Base-by-base conservation (phyloP, 1,140 invertebrate species). In the Drosophila oshimai region DNA sequence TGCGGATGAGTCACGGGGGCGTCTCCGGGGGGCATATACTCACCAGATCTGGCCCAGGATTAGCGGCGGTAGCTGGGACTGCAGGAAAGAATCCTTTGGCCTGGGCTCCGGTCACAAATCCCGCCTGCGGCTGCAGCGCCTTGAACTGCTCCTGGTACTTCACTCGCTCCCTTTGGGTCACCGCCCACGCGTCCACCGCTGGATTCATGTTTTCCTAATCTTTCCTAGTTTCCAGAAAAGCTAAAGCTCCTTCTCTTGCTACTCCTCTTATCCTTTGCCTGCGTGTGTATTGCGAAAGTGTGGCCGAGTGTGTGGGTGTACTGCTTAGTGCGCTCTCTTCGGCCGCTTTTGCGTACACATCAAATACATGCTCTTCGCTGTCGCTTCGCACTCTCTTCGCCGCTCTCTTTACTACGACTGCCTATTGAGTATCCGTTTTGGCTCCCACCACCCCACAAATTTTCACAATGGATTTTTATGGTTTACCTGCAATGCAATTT, bases 11-110 rank as follows among this genome's bases (percentile, higher is more conserved):
- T 92, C 93, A 97, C 24, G 22, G 49, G 18, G 41, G n/a, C 7
- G 44, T 54, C 20, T n/a, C 26, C 2, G 12, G 6, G n/a, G 20
- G 2, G 6, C 28, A 24, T 2, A 15, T 10, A 91, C 92, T 92
- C 92, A 98, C 98, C 98, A 99, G 92, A 99, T 99, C 90, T 98
- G 95, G 31, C 97, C 98, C 4, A 99, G 92, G 47, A 98, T 92
- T 18, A 94, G 92, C 0, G 97, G 96, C 39, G 97, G 96, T 41
- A 99, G 92, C 89, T 97, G 96, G 1, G 97, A 99, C 91, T 95
- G 96, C 28, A 99, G 92, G 74, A 99, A 99, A 96, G 91, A 99
- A 98, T 45, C 95, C 95, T 92, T 98, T 98, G 0, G 97, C 98
- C 91, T 99, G 98, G 67, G 97, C 96, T 1, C 98, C 98, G 55